phyloP scores from a whole-genome alignment of 2,888 invertebrate species.

The Campopleginae sp. region DNA sequence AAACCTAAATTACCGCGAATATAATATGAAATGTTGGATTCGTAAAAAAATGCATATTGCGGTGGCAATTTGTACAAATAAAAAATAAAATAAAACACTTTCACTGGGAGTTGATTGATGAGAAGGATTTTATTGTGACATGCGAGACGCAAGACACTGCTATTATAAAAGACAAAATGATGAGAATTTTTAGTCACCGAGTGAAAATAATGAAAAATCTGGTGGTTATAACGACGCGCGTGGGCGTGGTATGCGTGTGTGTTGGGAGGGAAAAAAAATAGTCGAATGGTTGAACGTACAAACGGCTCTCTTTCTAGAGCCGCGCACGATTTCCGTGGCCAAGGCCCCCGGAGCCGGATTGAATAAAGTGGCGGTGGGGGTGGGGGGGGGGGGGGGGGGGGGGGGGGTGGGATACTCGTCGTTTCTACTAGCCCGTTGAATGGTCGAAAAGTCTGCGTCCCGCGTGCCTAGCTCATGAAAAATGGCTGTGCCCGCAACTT shows the following conservation, averaged over 20 bases:
- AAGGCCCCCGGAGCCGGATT: conserved; percentile 45
- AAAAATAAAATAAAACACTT: too few species aligned
- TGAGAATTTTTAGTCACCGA: neutral
- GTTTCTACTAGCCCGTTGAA: conserved; percentile 59
- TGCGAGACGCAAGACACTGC: too few species aligned
- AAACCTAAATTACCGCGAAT: too few species aligned
- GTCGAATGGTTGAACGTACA: conserved; percentile 58
- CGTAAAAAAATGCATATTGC: too few species aligned
- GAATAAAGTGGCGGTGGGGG: conserved; percentile 38
- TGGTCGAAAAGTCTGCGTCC: conserved; percentile 57
- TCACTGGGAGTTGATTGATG: too few species aligned
- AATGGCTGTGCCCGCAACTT: conserved; percentile 45
- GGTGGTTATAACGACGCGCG: neutral
- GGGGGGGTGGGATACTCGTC: conserved; percentile 49
- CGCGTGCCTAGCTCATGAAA: conserved; percentile 40
- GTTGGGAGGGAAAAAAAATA: conserved; percentile 64
- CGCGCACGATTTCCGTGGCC: conserved; percentile 57
- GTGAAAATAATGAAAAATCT: conserved; percentile 14
- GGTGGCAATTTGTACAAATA: too few species aligned
- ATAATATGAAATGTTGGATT: too few species aligned
- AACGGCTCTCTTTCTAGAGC: conserved; percentile 62
- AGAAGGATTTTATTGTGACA: too few species aligned
- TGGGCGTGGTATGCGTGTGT: conserved; percentile 62
- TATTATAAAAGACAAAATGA: neutral
- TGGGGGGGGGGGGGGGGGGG: too few species aligned